A percentile compares a stretch with the other conserved stretches of the same genome.
Evolutionary conservation across 2,888 invertebrate species (phyloP).

Genomic region (Platycheirus albimanus): DNA sequence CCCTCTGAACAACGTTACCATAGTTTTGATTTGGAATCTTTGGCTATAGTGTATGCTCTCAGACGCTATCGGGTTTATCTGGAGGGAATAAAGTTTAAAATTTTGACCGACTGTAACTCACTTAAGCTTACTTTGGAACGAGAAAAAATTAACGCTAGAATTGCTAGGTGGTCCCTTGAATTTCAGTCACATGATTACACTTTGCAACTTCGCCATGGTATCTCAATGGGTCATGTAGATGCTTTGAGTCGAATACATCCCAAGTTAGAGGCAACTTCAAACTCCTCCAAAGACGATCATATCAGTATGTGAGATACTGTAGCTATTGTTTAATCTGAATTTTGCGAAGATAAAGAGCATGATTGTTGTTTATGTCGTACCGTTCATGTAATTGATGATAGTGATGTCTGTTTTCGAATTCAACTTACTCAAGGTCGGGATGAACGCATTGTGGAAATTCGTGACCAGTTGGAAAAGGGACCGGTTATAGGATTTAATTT

Average conservation of each 20-base stretch:
- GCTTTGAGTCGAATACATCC: constrained; percentile 22
- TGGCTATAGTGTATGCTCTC: constrained; percentile 11
- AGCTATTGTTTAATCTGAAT: constrained; percentile 7
- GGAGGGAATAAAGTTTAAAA: constrained; percentile 20
- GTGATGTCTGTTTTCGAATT: constrained; percentile 27
- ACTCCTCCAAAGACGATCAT: background rate
- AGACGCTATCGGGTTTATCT: constrained; percentile 16
- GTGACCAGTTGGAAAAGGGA: too few relatives aligned
- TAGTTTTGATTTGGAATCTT: constrained; percentile 19
- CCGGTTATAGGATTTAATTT: constrained; percentile 77
- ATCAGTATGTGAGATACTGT: background rate
- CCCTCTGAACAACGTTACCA: constrained; percentile 2
- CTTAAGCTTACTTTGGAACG: constrained; percentile 62
- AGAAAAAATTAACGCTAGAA: constrained; percentile 74
- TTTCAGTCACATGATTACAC: constrained; percentile 33
- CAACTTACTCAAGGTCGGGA: constrained; percentile 19
- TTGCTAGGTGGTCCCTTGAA: constrained; percentile 77
- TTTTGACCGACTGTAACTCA: constrained; percentile 65
- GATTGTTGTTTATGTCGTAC: constrained; percentile 2
- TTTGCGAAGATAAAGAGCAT: background rate
- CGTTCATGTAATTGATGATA: constrained; percentile 63
- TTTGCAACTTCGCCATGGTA: constrained; percentile 24
- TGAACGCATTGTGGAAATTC: constrained; percentile 3
- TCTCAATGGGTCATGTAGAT: constrained; percentile 37
- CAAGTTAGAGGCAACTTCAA: constrained; percentile 4